A percentile compares a stretch with the other conserved stretches of the same genome.
Conservation (phyloP, 2,113 vertebrate species). For the Trichechus manatus region DNA sequence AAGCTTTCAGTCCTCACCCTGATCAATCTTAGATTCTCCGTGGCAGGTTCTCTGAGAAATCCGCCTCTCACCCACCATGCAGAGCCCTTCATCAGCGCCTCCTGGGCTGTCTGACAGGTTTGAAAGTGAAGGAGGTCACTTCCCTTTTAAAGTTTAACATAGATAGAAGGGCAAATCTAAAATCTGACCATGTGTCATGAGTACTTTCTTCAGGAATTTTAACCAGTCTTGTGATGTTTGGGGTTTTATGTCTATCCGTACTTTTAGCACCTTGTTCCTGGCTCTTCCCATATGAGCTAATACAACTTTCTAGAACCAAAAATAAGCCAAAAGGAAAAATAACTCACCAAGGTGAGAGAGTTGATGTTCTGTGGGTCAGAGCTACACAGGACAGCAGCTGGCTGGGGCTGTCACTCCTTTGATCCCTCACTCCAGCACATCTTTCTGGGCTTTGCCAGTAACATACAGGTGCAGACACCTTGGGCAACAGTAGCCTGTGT, state of each 20-base stretch:
- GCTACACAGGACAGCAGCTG: not conserved
- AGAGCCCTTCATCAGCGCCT: not conserved
- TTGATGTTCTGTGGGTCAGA: not conserved
- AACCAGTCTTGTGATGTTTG: not conserved
- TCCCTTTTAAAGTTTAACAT: not conserved
- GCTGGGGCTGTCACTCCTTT: not conserved
- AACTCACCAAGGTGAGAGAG: not conserved
- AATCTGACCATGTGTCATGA: not conserved
- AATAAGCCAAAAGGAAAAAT: not conserved
- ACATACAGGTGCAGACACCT: not conserved
- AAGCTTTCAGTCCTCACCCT: not conserved
- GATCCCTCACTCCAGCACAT: not conserved
- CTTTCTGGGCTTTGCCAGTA: not conserved
- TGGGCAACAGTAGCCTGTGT: not conserved
- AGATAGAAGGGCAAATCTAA: not conserved
- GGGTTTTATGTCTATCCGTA: slow-evolving; percentile 3
- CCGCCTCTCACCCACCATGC: fast-evolving
- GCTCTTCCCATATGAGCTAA: not conserved
- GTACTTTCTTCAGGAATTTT: not conserved
- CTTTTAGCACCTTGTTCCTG: not conserved
- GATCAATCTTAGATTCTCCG: not conserved
- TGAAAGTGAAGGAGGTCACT: not conserved
- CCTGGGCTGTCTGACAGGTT: not conserved
- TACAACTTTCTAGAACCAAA: slow-evolving; percentile 34
- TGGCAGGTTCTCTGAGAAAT: not conserved